These are phyloP conservation scores for Yponomeuta cagnagella DNA, from an alignment of 2,888 invertebrate species.

Conservation along the genomic window DNA sequence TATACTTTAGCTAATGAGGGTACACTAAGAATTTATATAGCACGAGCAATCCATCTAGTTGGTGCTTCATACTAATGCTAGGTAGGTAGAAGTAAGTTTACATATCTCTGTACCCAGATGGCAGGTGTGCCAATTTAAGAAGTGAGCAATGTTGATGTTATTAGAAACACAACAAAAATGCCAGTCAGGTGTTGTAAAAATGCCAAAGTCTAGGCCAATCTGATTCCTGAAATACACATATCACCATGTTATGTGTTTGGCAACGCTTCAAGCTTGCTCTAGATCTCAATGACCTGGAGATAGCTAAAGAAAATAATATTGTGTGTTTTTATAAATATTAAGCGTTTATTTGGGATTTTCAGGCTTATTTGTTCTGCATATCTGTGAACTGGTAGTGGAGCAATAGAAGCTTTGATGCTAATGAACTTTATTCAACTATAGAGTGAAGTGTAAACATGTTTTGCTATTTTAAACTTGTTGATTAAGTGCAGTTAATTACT, in stretches of 20 bases:
- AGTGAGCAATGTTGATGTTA: background rate
- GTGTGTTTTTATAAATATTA: slow-evolving; percentile 7
- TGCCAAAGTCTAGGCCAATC: slow-evolving; percentile 10
- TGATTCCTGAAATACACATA: slow-evolving; percentile 12
- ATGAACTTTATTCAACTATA: background rate
- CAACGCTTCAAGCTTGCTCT: slow-evolving; percentile 18
- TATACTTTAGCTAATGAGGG: too few species aligned
- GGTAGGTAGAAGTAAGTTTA: too few species aligned
- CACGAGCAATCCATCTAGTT: too few species aligned
- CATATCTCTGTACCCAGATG: too few species aligned
- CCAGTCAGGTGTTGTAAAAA: slow-evolving; percentile 12
- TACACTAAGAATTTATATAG: too few species aligned
- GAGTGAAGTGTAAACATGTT: background rate
- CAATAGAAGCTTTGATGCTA: background rate
- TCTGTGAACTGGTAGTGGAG: background rate
- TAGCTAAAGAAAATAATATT: slow-evolving; percentile 20
- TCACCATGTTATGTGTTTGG: slow-evolving; percentile 15
- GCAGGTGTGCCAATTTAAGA: too few species aligned
- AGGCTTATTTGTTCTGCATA: background rate
- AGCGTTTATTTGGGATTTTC: background rate
- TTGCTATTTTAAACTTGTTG: background rate
- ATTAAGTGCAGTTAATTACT: background rate
- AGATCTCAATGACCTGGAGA: slow-evolving; percentile 31
- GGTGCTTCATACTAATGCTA: too few species aligned
- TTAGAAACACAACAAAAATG: background rate